A percentile compares a stretch with the other conserved stretches of the same genome.
Conservation (phyloP, 1,140 invertebrate genomes). For the Microplitis mediator region DNA sequence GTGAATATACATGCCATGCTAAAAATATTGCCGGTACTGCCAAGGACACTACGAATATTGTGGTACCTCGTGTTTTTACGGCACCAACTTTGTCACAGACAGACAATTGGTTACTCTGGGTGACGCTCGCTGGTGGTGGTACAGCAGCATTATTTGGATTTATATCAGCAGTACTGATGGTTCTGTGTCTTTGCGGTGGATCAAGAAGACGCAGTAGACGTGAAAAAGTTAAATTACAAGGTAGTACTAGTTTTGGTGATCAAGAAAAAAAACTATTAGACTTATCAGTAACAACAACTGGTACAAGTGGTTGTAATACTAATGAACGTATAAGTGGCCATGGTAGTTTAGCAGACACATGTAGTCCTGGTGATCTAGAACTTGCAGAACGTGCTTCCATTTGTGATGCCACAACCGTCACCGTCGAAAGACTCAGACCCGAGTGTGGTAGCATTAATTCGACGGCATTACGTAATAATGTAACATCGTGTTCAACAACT, state of each 20-base stretch:
- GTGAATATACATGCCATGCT: slow-evolving; percentile 80
- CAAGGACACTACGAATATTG: slow-evolving; percentile 72
- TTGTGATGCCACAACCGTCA: slow-evolving; percentile 72
- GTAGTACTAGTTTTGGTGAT: slow-evolving; percentile 80
- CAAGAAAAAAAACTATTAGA: slow-evolving; percentile 84
- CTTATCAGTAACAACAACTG: slow-evolving; percentile 77
- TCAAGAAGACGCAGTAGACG: slow-evolving; percentile 59
- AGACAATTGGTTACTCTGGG: slow-evolving; percentile 66
- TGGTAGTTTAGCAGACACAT: slow-evolving; percentile 66
- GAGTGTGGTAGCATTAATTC: slow-evolving; percentile 35
- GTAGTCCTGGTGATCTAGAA: slow-evolving; percentile 55
- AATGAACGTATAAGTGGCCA: slow-evolving; percentile 54
- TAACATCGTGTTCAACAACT: slow-evolving; percentile 45
- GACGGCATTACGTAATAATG: slow-evolving; percentile 32
- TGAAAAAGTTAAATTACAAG: slow-evolving; percentile 71
- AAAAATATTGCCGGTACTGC: slow-evolving; percentile 76
- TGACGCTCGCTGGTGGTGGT: slow-evolving; percentile 64
- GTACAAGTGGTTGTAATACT: slow-evolving; percentile 70
- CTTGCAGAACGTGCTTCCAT: slow-evolving; percentile 62
- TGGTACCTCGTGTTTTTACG: slow-evolving; percentile 72
- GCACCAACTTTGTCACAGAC: slow-evolving; percentile 69
- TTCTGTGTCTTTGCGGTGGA: slow-evolving; percentile 66
- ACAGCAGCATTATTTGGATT: slow-evolving; percentile 59
- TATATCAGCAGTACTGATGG: slow-evolving; percentile 61
- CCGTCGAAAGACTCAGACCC: slow-evolving; percentile 72